phyloP scores from a whole-genome alignment of 1,140 invertebrate species.

The Ips typographus region DNA sequence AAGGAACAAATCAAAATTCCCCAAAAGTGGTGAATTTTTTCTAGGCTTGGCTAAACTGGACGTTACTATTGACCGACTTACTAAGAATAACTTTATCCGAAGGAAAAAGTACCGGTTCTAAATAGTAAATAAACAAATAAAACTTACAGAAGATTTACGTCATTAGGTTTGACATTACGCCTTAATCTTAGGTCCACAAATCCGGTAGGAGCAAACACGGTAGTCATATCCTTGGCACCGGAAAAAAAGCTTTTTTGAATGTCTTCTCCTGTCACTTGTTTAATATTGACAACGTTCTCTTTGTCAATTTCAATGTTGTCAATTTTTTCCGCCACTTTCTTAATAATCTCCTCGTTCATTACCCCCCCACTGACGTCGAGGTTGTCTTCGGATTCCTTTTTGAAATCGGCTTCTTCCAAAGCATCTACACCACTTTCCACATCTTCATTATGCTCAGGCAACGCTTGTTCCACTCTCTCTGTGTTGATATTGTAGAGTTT shows the following conservation, averaged over 20 bases:
- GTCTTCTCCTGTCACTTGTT: constrained; percentile 38
- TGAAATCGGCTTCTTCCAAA: constrained; percentile 49
- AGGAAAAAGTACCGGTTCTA: too few relatives aligned
- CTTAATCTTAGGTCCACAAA: constrained; percentile 46
- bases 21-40: too few relatives aligned
- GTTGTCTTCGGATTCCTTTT: constrained; percentile 6
- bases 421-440: constrained; percentile 60
- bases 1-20: not conserved
- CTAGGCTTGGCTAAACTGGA: too few relatives aligned
- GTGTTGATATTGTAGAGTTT: constrained; percentile 49
- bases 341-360: constrained; percentile 34
- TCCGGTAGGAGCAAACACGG: constrained; percentile 45
- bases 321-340: constrained; percentile 37
- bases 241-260: constrained; percentile 25
- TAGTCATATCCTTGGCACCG: constrained; percentile 27
- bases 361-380: constrained; percentile 7
- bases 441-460: constrained; percentile 47
- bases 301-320: constrained; percentile 48
- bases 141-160: constrained; percentile 36
- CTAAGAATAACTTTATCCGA: too few relatives aligned
- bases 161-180: constrained; percentile 9
- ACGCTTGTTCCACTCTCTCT: constrained; percentile 40
- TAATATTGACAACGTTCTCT: constrained; percentile 45
- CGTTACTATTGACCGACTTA: too few relatives aligned
- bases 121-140: not conserved